These are phyloP conservation scores for Semnornis frantzii DNA, from an alignment of 2,113 vertebrate genomes.

Conservation along the genomic window DNA sequence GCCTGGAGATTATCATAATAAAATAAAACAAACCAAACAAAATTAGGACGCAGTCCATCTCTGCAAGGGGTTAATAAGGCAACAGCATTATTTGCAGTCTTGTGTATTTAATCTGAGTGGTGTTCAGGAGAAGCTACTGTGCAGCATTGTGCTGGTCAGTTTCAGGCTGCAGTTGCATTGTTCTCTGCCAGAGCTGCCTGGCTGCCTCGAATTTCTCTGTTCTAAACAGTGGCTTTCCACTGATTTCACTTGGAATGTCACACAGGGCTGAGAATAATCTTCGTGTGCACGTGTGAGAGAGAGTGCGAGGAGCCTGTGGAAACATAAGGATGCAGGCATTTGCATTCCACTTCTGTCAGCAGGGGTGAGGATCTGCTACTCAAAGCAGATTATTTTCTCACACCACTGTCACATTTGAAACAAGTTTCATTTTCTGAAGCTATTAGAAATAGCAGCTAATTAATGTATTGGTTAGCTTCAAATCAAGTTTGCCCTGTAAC, in stretches of 20 bases:
- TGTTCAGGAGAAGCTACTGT: slow-evolving; percentile 57
- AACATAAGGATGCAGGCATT: slow-evolving; percentile 62
- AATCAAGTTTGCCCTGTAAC: background rate
- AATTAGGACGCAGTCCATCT: slow-evolving; percentile 58
- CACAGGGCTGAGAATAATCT: background rate
- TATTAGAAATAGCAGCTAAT: slow-evolving; percentile 62
- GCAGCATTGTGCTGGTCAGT: slow-evolving; percentile 51
- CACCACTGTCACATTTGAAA: slow-evolving; percentile 53
- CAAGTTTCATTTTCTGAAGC: slow-evolving; percentile 43
- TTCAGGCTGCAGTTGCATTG: slow-evolving; percentile 46
- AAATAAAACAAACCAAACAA: slow-evolving; percentile 60
- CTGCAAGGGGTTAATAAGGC: slow-evolving; percentile 63
- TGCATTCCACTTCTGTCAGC: slow-evolving; percentile 59
- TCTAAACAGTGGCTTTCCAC: slow-evolving; percentile 20
- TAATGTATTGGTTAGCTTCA: slow-evolving; percentile 40
- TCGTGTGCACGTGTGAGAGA: background rate
- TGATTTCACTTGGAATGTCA: slow-evolving; percentile 22
- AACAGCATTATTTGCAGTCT: slow-evolving; percentile 56
- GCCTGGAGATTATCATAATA: slow-evolving; percentile 34
- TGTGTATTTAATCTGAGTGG: slow-evolving; percentile 48
- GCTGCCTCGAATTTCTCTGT: slow-evolving; percentile 20
- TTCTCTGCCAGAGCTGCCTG: slow-evolving; percentile 35
- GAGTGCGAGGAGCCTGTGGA: slow-evolving; percentile 34
- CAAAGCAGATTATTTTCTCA: slow-evolving; percentile 66
- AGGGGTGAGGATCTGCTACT: slow-evolving; percentile 65